Base-by-base conservation (phyloP, 2,797 vertebrate species). In the Pachyuromys duprasi region DNA sequence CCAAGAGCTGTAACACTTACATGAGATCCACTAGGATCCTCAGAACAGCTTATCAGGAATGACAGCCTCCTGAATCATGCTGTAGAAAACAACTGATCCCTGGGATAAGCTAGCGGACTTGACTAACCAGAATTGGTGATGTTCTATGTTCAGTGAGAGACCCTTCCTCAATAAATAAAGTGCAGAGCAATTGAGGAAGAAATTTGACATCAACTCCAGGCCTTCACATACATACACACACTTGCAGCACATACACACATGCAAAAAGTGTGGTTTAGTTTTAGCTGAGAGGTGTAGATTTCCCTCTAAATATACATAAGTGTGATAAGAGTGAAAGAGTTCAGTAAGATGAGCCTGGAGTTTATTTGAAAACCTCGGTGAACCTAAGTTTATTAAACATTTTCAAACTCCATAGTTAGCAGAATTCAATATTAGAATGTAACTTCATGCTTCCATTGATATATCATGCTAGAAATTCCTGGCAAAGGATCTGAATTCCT, bases 381-480 rank as follows among this genome's bases (percentile, higher is more conserved):
- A 96, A 78, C 80, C 42, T 79, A 92, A 74, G 28, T 65, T 78
- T 81, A 88, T 91, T 45, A 94, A 83, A 36, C 4, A 57, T 63
- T 84, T 53, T 81, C 24, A 89, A 86, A 28, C 81, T 82, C 55
- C 74, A 42, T 24, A 28, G 55, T 60, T 4, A 95, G 4, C n/a
- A 84, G n/a, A 93, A 86, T 81, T 82, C 26, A 67, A 69, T 36
- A 78, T 89, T 89, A 95, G 92, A 57, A 11, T 89, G 18, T 86
- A 81, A 89, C 42, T 82, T 92, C 94, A 17, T 79, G 28, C 57
- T 79, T 74, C 17, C 57, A n/a, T 24, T 45, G 20, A 6, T 72
- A 62, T 22, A 36, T 86, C 63, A 79, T 22, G 7, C 11, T 72
- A 62, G 53, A 57, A 86, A 89, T n/a, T 82, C 57, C 90, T 86